phyloP scores from a whole-genome alignment of 1,140 invertebrate species.

The Drosophila ambigua region DNA sequence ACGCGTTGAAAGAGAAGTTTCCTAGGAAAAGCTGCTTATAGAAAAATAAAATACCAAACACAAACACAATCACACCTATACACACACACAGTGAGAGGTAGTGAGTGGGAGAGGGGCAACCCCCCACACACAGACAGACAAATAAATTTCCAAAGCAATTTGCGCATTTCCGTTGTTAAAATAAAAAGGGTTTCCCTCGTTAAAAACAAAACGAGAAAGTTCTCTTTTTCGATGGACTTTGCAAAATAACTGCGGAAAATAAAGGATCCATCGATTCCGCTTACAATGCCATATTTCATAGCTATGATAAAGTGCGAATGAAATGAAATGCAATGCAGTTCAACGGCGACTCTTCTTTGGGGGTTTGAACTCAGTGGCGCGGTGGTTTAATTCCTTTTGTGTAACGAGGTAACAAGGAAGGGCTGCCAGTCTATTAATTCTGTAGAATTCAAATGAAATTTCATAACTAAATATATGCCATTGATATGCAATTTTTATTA shows the following conservation, averaged over 20 bases:
- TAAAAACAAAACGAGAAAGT: constrained; percentile 71
- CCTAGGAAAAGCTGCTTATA: constrained; percentile 74
- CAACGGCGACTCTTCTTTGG: constrained; percentile 23
- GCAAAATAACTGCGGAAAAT: constrained; percentile 15
- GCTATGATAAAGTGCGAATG: constrained; percentile 65
- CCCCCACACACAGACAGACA: constrained; percentile 14
- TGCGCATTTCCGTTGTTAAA: constrained; percentile 80
- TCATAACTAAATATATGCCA: too few relatives aligned
- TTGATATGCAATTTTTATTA: too few relatives aligned
- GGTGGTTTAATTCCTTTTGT: too few relatives aligned
- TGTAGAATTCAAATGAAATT: too few relatives aligned
- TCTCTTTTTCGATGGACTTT: constrained; percentile 27
- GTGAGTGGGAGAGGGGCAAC: too few relatives aligned
- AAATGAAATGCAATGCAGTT: constrained; percentile 60
- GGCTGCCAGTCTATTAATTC: constrained; percentile 6
- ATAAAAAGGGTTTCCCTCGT: constrained; percentile 72
- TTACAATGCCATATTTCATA: constrained; percentile 63
- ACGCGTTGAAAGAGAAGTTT: constrained; percentile 43
- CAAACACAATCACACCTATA: constrained; percentile 29
- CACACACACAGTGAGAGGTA: background rate
- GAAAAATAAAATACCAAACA: constrained; percentile 70
- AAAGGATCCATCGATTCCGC: constrained; percentile 29
- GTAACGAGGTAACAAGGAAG: too few relatives aligned
- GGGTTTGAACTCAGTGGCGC: background rate
- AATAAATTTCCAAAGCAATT: constrained; percentile 79